Base-by-base conservation (phyloP, 2,113 vertebrate genomes). In the Empidonax traillii region DNA sequence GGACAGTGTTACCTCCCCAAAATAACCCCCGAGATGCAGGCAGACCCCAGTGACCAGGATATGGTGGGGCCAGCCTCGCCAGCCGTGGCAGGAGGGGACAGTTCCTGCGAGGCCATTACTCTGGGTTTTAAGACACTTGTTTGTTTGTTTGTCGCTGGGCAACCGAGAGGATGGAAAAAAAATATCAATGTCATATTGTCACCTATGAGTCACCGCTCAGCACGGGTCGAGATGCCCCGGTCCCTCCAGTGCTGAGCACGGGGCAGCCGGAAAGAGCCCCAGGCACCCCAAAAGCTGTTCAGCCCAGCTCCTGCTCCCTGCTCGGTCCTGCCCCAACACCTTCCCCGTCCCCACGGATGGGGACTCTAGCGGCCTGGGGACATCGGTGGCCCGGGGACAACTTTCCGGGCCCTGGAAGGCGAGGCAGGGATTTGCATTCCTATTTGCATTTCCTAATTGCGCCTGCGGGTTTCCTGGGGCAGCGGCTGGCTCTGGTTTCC, bases 401-500 rank as follows among this genome's bases (percentile, higher is more conserved):
- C 69, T 81, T 53, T 37, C 4, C 2, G 2, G 43, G 47, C 49
- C 52, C 47, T 17, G 73, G 43, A 85, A 90, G 16, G 51, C 33
- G 0, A 43, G 6, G 16, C 43, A 78, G 67, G 93, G 46, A 95
- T 95, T 91, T 91, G 92, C 94, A 93, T 96, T 93, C 25, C 20
- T 37, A 92, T 95, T 95, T 95, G 96, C 96, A 88, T 96, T 90
- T 94, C 95, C 95, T 95, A 95, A 93, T 90, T 94, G 95, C 66
- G 58, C 82, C 94, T 87, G 81, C 19, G 58, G 94, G 95, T 96
- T 96, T 96, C 95, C 96, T 82, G 92, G 94, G 87, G 94, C 93
- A 96, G 87, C 74, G 81, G 69, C 95, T 3, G 90, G 13, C 90
- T 82, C 55, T 4, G 88, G 96, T 97, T 97, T 96, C 96, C 96